These are phyloP conservation scores for Actinopyga echinites DNA, from an alignment of 53 echinoderm and acorn worm species.

Conservation along the genomic window DNA sequence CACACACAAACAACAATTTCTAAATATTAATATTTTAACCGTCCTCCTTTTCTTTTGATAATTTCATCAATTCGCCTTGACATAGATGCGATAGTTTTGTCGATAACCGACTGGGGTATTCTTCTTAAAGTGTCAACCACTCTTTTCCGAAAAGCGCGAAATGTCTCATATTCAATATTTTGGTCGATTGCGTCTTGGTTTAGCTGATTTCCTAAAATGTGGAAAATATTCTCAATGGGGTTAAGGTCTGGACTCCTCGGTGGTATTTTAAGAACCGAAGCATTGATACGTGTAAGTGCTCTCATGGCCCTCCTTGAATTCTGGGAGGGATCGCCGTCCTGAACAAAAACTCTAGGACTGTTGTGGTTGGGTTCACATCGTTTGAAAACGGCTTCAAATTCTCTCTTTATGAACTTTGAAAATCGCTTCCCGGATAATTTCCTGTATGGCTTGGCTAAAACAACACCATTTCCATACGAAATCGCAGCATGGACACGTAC, in stretches of 20 bases:
- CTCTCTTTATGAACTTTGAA: background rate
- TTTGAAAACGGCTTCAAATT: background rate
- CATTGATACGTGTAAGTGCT: background rate
- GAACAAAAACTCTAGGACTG: background rate
- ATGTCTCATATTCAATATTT: too few relatives aligned
- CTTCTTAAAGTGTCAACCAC: too few relatives aligned
- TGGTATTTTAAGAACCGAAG: background rate
- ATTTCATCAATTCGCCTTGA: too few relatives aligned
- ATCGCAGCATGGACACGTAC: slow-evolving; percentile 8
- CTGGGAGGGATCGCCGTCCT: slow-evolving; percentile 26
- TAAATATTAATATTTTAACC: too few relatives aligned
- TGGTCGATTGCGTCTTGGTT: background rate
- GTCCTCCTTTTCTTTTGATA: too few relatives aligned
- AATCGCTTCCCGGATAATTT: background rate
- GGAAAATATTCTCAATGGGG: slow-evolving; percentile 14
- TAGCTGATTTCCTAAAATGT: background rate
- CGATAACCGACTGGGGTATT: too few relatives aligned
- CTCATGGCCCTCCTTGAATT: background rate
- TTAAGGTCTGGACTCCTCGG: slow-evolving; percentile 22
- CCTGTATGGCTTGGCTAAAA: slow-evolving; percentile 6
- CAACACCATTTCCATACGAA: slow-evolving; percentile 16
- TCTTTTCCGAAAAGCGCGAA: too few relatives aligned
- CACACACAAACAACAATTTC: too few relatives aligned
- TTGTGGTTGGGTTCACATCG: background rate
- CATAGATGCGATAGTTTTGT: too few relatives aligned